Percentiles rank a stretch among this genome's conserved stretches.
phyloP scores from a whole-genome alignment of 2,888 invertebrate species.

The Corythucha ciliata region DNA sequence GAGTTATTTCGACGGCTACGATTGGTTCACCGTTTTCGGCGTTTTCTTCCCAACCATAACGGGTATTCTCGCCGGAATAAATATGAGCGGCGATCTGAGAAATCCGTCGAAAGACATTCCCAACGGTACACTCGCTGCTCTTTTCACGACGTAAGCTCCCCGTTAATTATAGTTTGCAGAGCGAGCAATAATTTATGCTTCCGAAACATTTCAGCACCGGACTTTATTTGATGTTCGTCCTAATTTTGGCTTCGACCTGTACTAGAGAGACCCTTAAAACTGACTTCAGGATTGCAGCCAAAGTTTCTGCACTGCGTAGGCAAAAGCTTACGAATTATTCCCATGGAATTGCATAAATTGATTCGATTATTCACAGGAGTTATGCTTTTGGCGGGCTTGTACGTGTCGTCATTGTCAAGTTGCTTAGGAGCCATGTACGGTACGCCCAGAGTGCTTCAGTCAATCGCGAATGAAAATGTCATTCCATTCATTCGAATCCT shows the following conservation, averaged over 20 bases:
- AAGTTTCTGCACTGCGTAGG: conserved; percentile 67
- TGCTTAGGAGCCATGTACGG: conserved; percentile 95
- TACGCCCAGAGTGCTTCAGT: conserved; percentile 86
- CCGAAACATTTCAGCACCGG: conserved; percentile 67
- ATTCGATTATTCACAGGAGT: conserved; percentile 49
- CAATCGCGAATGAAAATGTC: conserved; percentile 90
- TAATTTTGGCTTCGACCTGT: conserved; percentile 85
- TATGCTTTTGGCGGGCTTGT: conserved; percentile 79
- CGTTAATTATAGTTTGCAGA: not conserved
- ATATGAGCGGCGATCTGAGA: conserved; percentile 93
- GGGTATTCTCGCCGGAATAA: conserved; percentile 92
- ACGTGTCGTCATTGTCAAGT: conserved; percentile 91
- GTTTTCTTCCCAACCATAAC: conserved; percentile 97
- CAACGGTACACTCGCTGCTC: conserved; percentile 84
- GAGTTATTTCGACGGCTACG: conserved; percentile 65
- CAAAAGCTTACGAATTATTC: conserved; percentile 10
- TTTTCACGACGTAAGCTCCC: conserved; percentile 66
- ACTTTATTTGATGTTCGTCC: conserved; percentile 77
- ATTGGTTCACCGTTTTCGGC: conserved; percentile 93
- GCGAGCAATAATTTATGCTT: not conserved
- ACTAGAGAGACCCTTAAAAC: conserved; percentile 56
- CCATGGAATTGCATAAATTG: not conserved
- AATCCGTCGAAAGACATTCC: conserved; percentile 90
- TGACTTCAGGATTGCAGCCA: conserved; percentile 86
- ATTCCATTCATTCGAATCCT: conserved; percentile 80